Conservation (phyloP, 2,888 invertebrate species). For the Lepidocyrtoides sp. region DNA sequence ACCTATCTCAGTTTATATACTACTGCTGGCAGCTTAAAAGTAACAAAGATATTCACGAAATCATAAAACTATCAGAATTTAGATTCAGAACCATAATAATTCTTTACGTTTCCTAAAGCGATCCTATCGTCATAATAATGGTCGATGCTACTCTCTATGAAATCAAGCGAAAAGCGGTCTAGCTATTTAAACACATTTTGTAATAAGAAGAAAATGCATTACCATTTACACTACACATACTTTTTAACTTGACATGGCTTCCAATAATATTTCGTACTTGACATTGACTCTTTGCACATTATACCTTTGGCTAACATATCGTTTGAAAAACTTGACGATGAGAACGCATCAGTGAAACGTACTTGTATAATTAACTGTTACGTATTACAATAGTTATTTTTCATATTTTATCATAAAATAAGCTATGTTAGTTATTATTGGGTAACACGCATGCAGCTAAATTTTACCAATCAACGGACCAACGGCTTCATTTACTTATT, state of each 20-base stretch:
- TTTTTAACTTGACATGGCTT: background rate
- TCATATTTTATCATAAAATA: background rate
- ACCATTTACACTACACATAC: background rate
- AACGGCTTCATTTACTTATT: background rate
- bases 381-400: background rate
- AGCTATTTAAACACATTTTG: constrained; percentile 4
- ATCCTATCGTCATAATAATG: background rate
- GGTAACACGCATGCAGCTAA: constrained; percentile 32
- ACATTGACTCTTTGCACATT: constrained; percentile 39
- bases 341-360: background rate
- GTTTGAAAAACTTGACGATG: constrained; percentile 27
- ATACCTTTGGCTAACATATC: constrained; percentile 31
- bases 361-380: background rate
- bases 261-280: constrained; percentile 14
- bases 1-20: background rate
- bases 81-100: background rate
- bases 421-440: background rate
- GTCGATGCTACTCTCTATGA: background rate
- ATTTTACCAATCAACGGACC: background rate
- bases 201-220: background rate
- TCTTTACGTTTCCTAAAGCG: background rate
- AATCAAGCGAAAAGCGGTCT: constrained; percentile 4
- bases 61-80: background rate
- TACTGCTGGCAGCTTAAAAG: constrained; percentile 32
- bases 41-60: background rate